phyloP scores from a whole-genome alignment of 2,113 vertebrate species.

The Alouatta palliata region DNA sequence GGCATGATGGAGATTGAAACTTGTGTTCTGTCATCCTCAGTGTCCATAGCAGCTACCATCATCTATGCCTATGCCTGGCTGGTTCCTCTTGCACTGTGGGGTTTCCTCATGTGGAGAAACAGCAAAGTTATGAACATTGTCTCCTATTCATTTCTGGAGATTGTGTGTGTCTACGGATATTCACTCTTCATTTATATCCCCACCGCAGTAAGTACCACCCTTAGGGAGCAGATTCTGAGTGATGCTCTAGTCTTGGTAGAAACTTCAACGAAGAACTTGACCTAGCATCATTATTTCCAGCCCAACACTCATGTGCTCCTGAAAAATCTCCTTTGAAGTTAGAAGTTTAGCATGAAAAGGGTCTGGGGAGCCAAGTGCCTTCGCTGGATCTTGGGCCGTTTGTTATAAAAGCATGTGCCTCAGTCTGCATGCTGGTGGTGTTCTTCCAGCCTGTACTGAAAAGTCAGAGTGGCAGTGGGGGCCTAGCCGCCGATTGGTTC shows the following conservation, averaged over 20 bases:
- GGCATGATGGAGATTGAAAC: background rate
- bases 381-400: background rate
- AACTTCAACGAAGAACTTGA: background rate
- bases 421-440: background rate
- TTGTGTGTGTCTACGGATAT: constrained; percentile 97
- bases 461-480: background rate
- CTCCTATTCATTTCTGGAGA: constrained; percentile 97
- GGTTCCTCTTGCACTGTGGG: constrained; percentile 95
- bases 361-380: background rate
- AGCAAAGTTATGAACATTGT: constrained; percentile 93
- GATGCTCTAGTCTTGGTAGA: background rate
- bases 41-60: constrained; percentile 94
- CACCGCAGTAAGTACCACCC: constrained; percentile 89
- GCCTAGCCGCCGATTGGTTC: background rate
- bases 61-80: constrained; percentile 97
- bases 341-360: background rate
- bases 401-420: background rate
- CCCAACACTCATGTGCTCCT: background rate
- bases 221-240: background rate
- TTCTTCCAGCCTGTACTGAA: background rate
- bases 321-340: background rate
- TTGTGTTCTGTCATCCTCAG: constrained; percentile 79
- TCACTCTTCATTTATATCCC: constrained; percentile 97
- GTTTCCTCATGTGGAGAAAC: constrained; percentile 95
- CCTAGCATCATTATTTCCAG: background rate